phyloP scores from a whole-genome alignment of 35 echinoderm and acorn worm species.

The Anneissia japonica region DNA sequence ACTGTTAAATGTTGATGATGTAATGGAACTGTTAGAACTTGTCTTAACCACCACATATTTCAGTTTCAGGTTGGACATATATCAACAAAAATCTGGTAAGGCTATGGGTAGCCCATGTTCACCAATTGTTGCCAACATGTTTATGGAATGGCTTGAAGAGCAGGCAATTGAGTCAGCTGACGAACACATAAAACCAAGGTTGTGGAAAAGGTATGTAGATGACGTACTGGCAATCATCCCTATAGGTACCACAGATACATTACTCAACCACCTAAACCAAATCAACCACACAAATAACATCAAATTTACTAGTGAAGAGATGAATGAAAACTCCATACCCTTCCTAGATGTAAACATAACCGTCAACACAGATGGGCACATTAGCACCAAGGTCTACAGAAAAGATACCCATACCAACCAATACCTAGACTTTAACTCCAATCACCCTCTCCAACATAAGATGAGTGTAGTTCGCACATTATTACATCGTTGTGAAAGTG shows the following conservation, averaged over 20 bases:
- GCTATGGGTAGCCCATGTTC: constrained; percentile 5
- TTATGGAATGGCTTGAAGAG: not conserved
- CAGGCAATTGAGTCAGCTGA: not conserved
- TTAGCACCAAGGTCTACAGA: not conserved
- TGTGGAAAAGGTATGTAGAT: not conserved
- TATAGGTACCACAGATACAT: not conserved
- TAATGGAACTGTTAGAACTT: not conserved
- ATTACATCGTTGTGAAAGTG: constrained; percentile 2
- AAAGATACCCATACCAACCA: constrained; percentile 24
- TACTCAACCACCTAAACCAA: not conserved
- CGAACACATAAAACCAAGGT: not conserved
- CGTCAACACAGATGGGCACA: not conserved
- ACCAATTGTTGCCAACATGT: not conserved
- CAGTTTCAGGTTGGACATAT: not conserved
- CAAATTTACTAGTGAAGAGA: not conserved
- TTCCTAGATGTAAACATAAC: not conserved
- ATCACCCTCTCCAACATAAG: constrained; percentile 34
- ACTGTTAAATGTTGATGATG: not conserved
- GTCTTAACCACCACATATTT: constrained; percentile 13
- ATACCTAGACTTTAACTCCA: constrained; percentile 15
- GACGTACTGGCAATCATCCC: not conserved
- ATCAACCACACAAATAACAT: not conserved
- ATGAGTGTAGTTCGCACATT: constrained; percentile 9
- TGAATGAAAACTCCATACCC: not conserved
- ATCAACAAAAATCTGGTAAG: not conserved